Evolutionary conservation across 2,888 invertebrate genomes (phyloP).

Genomic region (Lasiommata megera): DNA sequence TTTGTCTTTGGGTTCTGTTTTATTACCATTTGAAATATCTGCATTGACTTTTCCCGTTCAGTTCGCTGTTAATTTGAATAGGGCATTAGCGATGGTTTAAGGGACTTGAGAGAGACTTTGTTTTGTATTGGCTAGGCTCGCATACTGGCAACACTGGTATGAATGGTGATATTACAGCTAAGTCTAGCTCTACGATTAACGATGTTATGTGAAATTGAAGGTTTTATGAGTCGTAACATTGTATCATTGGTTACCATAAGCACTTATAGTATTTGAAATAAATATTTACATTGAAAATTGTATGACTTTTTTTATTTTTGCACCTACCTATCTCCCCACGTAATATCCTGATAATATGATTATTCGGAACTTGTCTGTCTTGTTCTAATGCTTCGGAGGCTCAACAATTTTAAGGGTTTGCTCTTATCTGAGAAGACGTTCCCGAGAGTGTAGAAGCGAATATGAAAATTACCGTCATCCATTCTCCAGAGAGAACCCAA

Average conservation of each 20-base stretch:
- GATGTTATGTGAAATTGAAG: slow-evolving; percentile 60
- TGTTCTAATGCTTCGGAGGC: no score
- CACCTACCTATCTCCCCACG: no score
- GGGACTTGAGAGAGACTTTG: slow-evolving; percentile 10
- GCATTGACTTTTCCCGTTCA: background rate
- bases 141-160: slow-evolving; percentile 58
- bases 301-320: slow-evolving; percentile 35
- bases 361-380: no score
- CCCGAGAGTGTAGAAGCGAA: no score
- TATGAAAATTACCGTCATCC: no score
- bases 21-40: background rate
- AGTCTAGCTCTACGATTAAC: slow-evolving; percentile 57
- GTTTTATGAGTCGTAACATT: slow-evolving; percentile 60
- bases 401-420: no score
- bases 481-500: no score
- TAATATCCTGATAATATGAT: no score
- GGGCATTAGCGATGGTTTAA: slow-evolving; percentile 3
- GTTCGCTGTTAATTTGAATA: slow-evolving; percentile 10
- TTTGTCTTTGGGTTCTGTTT: background rate
- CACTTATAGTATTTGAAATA: slow-evolving; percentile 79
- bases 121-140: slow-evolving; percentile 43
- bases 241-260: slow-evolving; percentile 81
- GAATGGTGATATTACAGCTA: slow-evolving; percentile 69
- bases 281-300: slow-evolving; percentile 73
- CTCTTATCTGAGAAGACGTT: no score